Percentiles rank a stretch among this genome's conserved stretches.
These are phyloP conservation scores for Parasteatoda tepidariorum DNA, from an alignment of 1,140 invertebrate genomes.

Conservation along the genomic window DNA sequence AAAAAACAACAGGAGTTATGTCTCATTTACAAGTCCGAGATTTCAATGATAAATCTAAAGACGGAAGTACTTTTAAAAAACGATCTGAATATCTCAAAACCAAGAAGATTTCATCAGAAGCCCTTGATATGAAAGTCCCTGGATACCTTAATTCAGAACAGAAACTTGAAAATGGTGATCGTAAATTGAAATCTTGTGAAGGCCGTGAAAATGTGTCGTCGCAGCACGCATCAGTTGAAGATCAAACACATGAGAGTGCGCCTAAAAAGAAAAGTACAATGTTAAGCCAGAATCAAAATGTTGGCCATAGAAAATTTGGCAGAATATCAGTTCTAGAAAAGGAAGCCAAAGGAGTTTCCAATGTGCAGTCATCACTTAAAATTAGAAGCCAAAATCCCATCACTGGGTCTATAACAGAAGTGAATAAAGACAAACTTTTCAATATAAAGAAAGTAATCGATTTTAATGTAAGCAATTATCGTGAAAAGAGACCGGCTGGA, in stretches of 20 bases:
- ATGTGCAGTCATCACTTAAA: background rate
- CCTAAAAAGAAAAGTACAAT: no score
- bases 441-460: background rate
- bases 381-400: conserved; percentile 15
- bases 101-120: background rate
- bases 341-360: no score
- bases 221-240: no score
- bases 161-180: no score
- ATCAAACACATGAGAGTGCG: no score
- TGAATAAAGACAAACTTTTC: background rate
- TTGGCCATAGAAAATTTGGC: no score
- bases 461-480: background rate
- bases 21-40: background rate
- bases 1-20: background rate
- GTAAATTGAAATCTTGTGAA: background rate
- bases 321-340: no score
- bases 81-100: background rate
- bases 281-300: no score
- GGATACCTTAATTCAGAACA: no score
- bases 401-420: background rate
- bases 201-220: background rate
- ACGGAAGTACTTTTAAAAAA: background rate
- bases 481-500: background rate
- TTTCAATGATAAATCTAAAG: background rate
- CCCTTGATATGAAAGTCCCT: no score